Conservation (phyloP, 2,797 vertebrate genomes). For the Myotis planiceps region DNA sequence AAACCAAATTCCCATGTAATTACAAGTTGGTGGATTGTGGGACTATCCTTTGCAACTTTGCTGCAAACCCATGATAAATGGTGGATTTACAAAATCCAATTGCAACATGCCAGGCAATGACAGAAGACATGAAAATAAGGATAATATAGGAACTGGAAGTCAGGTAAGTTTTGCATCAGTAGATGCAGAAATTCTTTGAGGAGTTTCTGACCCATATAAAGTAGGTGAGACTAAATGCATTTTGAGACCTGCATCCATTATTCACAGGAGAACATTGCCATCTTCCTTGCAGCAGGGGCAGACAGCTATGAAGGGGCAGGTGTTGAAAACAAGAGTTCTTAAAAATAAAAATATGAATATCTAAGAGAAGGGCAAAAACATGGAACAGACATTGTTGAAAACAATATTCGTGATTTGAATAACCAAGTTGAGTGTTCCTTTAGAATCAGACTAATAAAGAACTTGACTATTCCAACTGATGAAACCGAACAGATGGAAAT, state of each 20-base stretch:
- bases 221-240: background rate
- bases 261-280: background rate
- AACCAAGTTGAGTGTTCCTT: background rate
- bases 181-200: background rate
- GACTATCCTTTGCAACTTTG: background rate
- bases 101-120: background rate
- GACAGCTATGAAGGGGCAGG: background rate
- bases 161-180: background rate
- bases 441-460: background rate
- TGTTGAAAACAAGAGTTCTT: background rate
- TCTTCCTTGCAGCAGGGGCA: background rate
- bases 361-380: background rate
- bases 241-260: background rate
- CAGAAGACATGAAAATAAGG: background rate
- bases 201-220: background rate
- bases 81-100: background rate
- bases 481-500: background rate
- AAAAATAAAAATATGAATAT: background rate
- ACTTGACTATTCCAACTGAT: background rate
- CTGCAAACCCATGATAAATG: background rate
- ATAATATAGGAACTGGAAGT: background rate
- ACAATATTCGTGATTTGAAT: background rate
- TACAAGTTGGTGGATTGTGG: rapidly evolving
- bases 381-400: background rate
- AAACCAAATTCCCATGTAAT: background rate